Percentiles rank a stretch among this genome's conserved stretches.
These are phyloP conservation scores for Wiebesia pumilae DNA, from an alignment of 1,140 invertebrate genomes.

Conservation along the genomic window DNA sequence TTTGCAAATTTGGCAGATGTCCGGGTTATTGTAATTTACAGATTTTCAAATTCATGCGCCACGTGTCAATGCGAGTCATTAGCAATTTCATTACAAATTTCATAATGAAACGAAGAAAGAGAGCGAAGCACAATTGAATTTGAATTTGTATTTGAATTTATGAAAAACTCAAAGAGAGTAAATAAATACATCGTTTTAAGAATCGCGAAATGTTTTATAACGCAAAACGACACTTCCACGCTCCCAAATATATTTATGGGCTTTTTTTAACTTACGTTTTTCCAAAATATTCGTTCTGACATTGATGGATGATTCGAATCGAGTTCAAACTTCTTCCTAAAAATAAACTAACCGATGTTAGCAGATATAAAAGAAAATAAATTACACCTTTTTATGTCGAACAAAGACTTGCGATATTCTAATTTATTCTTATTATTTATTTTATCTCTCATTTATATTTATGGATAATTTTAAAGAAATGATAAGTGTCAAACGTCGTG, in stretches of 20 bases:
- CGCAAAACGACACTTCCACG: too few relatives aligned
- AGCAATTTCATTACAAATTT: too few relatives aligned
- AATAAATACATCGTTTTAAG: too few relatives aligned
- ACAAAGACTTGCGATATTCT: background rate
- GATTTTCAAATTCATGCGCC: too few relatives aligned
- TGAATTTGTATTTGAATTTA: too few relatives aligned
- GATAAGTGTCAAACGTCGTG: background rate
- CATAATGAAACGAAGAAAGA: too few relatives aligned
- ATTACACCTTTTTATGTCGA: background rate
- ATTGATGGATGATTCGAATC: background rate
- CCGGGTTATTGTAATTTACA: slow-evolving; percentile 7
- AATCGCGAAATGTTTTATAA: too few relatives aligned
- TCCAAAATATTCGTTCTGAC: slow-evolving; percentile 5
- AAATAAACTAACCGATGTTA: background rate
- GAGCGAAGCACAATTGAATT: too few relatives aligned
- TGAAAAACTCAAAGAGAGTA: too few relatives aligned
- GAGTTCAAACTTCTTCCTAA: background rate
- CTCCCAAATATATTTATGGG: too few relatives aligned
- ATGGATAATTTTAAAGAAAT: background rate
- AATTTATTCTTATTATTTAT: background rate
- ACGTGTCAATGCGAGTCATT: too few relatives aligned
- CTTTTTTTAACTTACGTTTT: background rate
- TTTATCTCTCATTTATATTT: background rate
- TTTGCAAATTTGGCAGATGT: slow-evolving; percentile 40
- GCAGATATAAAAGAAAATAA: background rate